These are phyloP conservation scores for Lycaon pictus DNA, from an alignment of 2,113 vertebrate species.

Conservation along the genomic window DNA sequence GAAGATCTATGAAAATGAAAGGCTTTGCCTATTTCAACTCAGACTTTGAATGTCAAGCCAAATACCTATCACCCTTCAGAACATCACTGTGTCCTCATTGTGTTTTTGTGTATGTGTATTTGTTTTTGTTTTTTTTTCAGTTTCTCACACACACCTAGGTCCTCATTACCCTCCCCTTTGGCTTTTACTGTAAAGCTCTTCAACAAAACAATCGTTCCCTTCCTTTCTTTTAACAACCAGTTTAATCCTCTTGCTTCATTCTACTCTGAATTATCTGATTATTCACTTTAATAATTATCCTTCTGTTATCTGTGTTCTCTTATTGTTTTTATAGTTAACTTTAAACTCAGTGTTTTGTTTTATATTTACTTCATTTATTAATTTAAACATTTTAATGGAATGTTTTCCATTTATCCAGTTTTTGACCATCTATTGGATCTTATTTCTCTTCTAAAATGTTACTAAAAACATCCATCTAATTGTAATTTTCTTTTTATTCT, in stretches of 20 bases:
- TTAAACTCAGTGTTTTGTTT: neutral
- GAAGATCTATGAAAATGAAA: slow-evolving; percentile 57
- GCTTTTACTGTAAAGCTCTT: neutral
- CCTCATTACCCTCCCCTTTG: neutral
- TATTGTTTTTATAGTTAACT: neutral
- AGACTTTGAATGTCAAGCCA: neutral
- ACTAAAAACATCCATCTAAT: neutral
- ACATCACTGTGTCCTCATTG: neutral
- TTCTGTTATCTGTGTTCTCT: neutral
- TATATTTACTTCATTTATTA: neutral
- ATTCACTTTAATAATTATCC: neutral
- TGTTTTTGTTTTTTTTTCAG: neutral
- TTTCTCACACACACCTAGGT: neutral
- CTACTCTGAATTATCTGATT: neutral
- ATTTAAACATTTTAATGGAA: neutral
- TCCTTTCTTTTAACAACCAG: neutral
- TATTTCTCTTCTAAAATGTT: neutral
- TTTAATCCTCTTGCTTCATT: neutral
- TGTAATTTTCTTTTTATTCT: neutral
- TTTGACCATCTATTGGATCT: neutral
- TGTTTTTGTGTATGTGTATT: no score
- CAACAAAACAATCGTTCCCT: neutral
- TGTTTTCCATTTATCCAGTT: neutral
- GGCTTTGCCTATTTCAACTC: neutral
- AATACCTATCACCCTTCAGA: neutral